Base-by-base conservation (phyloP, 2,113 vertebrate genomes). In the Pseudorectes ferrugineus region DNA sequence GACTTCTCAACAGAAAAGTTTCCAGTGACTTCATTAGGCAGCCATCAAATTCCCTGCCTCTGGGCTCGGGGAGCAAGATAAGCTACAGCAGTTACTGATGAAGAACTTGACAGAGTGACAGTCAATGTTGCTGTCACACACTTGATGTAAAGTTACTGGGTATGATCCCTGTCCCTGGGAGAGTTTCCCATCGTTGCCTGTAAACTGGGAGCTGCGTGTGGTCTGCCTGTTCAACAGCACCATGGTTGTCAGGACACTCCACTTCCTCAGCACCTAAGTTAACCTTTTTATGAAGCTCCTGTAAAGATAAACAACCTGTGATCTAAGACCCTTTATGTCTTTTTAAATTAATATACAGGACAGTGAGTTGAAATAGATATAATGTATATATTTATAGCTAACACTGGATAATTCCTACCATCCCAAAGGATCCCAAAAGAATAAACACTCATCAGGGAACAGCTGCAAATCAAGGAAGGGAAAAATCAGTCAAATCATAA, bases 11-110 rank as follows among this genome's bases (percentile, higher is more conserved):
- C 70, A 74, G 72, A 93, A 95, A 95, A 94, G 91, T 94, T 96
- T 93, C 83, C 61, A 42, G 72, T 75, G 80, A 93, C 86, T 97
- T 95, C 84, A 79, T 95, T 95, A 95, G 76, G 67, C 67, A 85
- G 71, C 58, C 19, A 18, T 73, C 92, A 74, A 68, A 93, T 92
- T 78, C 81, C 88, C 77, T 93, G 77, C 84, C 79, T 90, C 74
- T 88, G 80, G 91, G 88, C 92, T 93, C 40, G 11, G 36, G 46
- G 42, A 72, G 40, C 8, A 33, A 78, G 81, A 86, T 81, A 43
- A 76, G 73, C 89, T 48, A 42, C 57, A 75, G 75, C 45, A 61
- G 88, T 70, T 81, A 35, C 46, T 80, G 72, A 36, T 85, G 83
- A 76, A 95, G 89, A 80, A 43, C 49, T 61, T 89, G 88, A 85